These are phyloP conservation scores for Porites australiensis DNA, from an alignment of 64 coral and sea anemone genomes.

Conservation along the genomic window DNA sequence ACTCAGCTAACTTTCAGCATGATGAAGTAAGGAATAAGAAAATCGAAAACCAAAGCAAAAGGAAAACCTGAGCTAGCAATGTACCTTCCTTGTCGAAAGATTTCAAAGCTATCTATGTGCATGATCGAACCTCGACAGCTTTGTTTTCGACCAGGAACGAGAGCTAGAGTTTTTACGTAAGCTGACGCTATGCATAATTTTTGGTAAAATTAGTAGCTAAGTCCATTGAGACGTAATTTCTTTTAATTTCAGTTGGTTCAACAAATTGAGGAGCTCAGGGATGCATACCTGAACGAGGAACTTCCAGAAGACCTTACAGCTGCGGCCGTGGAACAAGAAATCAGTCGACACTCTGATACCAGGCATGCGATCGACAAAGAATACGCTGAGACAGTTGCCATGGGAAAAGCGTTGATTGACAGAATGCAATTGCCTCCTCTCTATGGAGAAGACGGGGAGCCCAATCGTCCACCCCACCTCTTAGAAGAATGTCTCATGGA, in stretches of 20 bases:
- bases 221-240: no score
- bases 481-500: constrained; percentile 83
- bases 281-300: constrained; percentile 62
- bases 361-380: constrained; percentile 79
- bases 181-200: no score
- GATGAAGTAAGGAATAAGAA: no score
- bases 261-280: constrained; percentile 69
- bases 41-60: no score
- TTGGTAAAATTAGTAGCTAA: no score
- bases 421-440: constrained; percentile 74
- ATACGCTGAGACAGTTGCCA: constrained; percentile 85
- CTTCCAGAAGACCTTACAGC: constrained; percentile 64
- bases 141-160: no score
- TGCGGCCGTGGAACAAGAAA: constrained; percentile 46
- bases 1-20: no score
- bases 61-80: no score
- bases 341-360: constrained; percentile 77
- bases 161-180: no score
- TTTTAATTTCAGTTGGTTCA: constrained; percentile 66
- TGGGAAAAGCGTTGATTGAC: constrained; percentile 82
- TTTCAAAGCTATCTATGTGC: no score
- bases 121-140: no score
- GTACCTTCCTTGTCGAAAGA: no score
- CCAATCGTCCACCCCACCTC: constrained; percentile 68
- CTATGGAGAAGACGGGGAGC: constrained; percentile 27